Conservation (phyloP, 2,888 invertebrate species). For the Linnaemya tessellans region DNA sequence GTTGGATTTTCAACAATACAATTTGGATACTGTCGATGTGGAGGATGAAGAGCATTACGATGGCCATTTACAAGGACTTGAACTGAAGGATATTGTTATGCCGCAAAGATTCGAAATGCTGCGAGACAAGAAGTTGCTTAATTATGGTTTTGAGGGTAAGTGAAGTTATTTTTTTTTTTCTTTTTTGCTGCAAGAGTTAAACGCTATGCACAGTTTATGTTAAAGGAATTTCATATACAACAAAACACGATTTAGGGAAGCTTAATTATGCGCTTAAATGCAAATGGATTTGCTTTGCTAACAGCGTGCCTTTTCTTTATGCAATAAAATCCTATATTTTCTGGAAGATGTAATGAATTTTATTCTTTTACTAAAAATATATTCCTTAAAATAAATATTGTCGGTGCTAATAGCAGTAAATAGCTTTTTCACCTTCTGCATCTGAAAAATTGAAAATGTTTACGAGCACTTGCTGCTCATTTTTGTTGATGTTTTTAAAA, state of each 20-base stretch:
- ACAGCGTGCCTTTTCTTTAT: no score
- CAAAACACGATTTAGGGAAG: no score
- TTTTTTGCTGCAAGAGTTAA: no score
- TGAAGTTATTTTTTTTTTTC: background rate
- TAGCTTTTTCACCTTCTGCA: background rate
- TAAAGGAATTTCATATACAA: no score
- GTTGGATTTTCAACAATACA: slow-evolving; percentile 79
- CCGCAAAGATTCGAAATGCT: slow-evolving; percentile 80
- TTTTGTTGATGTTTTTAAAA: background rate
- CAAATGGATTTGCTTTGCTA: no score
- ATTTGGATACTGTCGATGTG: slow-evolving; percentile 75
- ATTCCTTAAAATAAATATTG: background rate
- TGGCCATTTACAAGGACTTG: slow-evolving; percentile 74
- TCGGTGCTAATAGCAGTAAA: background rate
- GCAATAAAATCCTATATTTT: no score
- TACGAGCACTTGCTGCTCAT: background rate
- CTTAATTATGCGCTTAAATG: no score
- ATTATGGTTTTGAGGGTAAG: slow-evolving; percentile 80
- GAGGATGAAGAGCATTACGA: slow-evolving; percentile 75
- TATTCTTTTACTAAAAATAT: no score
- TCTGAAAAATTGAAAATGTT: background rate
- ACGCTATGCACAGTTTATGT: no score
- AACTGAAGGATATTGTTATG: slow-evolving; percentile 78
- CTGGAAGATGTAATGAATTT: no score
- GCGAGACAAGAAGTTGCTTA: slow-evolving; percentile 78